These are phyloP conservation scores for Callipepla squamata DNA, from an alignment of 2,113 vertebrate genomes.

Conservation along the genomic window DNA sequence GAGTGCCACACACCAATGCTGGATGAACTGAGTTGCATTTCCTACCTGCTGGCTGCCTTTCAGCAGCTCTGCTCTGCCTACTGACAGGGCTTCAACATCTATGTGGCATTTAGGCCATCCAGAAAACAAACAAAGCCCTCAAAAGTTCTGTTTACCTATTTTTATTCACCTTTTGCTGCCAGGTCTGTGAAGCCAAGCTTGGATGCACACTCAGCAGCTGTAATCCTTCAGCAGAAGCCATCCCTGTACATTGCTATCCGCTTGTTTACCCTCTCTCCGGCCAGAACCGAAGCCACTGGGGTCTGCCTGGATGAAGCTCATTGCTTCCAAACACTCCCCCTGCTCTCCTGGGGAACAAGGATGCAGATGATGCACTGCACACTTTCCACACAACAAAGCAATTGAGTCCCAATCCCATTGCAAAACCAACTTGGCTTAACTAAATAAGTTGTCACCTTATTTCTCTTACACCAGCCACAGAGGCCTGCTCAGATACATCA, in stretches of 20 bases:
- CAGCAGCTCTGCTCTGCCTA: fast-evolving
- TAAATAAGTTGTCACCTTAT: background rate
- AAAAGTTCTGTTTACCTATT: background rate
- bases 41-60: background rate
- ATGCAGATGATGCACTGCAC: background rate
- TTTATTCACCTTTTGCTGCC: background rate
- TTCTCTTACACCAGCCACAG: background rate
- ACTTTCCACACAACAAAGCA: background rate
- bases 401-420: background rate
- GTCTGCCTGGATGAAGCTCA: background rate
- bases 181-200: background rate
- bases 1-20: fast-evolving
- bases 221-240: background rate
- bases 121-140: background rate
- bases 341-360: background rate
- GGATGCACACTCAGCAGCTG: background rate
- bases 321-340: background rate
- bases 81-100: background rate
- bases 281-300: background rate
- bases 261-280: background rate
- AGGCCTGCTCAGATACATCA: background rate
- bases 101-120: background rate
- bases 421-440: background rate
- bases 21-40: background rate
- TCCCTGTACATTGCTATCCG: fast-evolving